phyloP scores from a whole-genome alignment of 2,797 vertebrate species.

The Chelonia mydas region DNA sequence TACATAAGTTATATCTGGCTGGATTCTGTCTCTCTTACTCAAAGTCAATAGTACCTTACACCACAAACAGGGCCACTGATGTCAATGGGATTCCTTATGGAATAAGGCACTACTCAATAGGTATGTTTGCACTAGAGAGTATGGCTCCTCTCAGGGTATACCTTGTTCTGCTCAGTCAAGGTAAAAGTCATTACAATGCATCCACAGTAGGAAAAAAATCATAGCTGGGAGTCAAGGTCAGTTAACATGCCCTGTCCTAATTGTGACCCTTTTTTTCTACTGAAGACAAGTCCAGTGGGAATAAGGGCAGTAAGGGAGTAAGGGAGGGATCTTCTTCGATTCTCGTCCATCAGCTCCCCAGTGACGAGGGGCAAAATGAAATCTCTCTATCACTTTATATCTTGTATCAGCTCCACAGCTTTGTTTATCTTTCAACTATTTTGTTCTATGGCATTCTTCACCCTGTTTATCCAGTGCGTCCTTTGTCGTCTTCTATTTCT shows the following conservation, averaged over 20 bases:
- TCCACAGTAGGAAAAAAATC: neutral
- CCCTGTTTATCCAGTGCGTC: neutral
- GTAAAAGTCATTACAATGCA: neutral
- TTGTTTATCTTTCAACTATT: neutral
- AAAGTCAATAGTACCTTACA: neutral
- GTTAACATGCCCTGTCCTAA: neutral
- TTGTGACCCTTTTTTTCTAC: neutral
- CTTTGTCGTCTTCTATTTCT: neutral
- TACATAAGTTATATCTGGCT: neutral
- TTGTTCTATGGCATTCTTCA: neutral
- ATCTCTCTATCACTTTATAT: neutral
- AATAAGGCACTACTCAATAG: neutral
- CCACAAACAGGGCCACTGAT: neutral
- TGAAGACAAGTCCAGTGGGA: fast-evolving
- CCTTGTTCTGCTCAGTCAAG: neutral
- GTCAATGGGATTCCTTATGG: neutral
- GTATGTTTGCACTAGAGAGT: neutral
- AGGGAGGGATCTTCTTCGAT: neutral
- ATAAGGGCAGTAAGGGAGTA: no score
- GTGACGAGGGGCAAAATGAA: neutral
- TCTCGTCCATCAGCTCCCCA: neutral
- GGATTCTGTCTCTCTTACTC: neutral
- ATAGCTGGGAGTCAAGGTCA: neutral
- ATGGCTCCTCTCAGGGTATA: neutral
- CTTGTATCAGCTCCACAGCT: neutral